Evolutionary conservation across 2,113 vertebrate genomes (phyloP), one percentile per base, ranked within the genome.

Genomic region (Axis porcinus): DNA sequence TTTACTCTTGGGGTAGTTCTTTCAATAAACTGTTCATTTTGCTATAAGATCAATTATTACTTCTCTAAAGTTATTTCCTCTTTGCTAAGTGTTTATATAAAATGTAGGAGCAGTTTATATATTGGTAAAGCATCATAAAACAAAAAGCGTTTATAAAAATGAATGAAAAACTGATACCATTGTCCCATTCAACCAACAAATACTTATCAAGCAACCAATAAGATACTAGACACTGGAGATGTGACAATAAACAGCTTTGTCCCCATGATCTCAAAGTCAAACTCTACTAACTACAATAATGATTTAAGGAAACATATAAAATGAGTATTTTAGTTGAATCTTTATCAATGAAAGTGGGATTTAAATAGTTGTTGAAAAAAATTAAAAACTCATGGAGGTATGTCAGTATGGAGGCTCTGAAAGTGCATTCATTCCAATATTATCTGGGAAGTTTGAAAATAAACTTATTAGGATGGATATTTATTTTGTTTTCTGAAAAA

Each of bases 11-110:
- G 30, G 36, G 54, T n/a, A 83, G 10, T 92, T 92, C 33, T 83
- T 95, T 91, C 19, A 17, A 62, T 82, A 97, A 97, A 84, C 87
- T 92, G 17, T 79, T 94, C 16, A 55, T 40, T n/a, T 86, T 94
- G 70, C 70, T 70, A 16, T 89, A 45, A 74, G 15, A 2, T 78
- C 14, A 30, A 43, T 54, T 33, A 78, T 90, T 86, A 79, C 36
- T 52, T 90, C 64, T 67, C 50, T 58, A 40, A 79, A 45, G n/a
- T 94, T 91, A 70, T 86, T 60, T 97, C 54, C 43, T 86, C 12
- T 85, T 28, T 30, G 47, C 13, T 74, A 50, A 54, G n/a, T 91
- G 7, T 93, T 67, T 94, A 7, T 45, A n/a, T 62, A n/a, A 70
- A 92, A 57, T 87, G 27, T 81, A 50, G 52, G 11, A 79, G 30